These are phyloP conservation scores for Polyommatus iphigenia DNA, from an alignment of 2,888 invertebrate species.

Conservation along the genomic window DNA sequence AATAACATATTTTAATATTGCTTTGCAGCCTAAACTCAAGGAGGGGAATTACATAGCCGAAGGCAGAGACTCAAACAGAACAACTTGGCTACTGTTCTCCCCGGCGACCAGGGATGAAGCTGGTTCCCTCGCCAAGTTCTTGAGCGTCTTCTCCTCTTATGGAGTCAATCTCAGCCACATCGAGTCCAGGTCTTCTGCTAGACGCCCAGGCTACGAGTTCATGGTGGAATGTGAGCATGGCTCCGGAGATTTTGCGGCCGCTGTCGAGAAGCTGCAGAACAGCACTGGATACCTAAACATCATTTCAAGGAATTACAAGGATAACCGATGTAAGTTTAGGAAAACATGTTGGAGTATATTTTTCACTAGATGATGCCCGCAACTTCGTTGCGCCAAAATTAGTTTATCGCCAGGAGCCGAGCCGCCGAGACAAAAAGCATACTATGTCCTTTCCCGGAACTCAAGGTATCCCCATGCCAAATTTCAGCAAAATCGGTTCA, in stretches of 20 bases:
- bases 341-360: neutral
- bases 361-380: neutral
- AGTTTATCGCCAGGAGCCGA: too few relatives aligned
- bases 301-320: conserved; percentile 92
- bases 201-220: conserved; percentile 93
- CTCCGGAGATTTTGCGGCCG: conserved; percentile 86
- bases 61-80: conserved; percentile 86
- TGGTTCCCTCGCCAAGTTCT: conserved; percentile 92
- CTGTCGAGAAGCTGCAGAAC: conserved; percentile 86
- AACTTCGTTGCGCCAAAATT: too few relatives aligned
- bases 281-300: conserved; percentile 90
- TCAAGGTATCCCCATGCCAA: too few relatives aligned
- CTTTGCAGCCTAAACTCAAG: conserved; percentile 86
- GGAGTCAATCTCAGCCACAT: conserved; percentile 94
- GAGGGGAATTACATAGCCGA: conserved; percentile 91
- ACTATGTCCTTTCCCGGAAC: too few relatives aligned
- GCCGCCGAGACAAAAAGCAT: too few relatives aligned
- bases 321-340: conserved; percentile 83
- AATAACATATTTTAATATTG: conserved; percentile 3
- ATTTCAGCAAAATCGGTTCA: too few relatives aligned
- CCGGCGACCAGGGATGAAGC: conserved; percentile 89
- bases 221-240: conserved; percentile 94
- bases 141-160: conserved; percentile 92
- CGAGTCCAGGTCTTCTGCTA: conserved; percentile 92
- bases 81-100: conserved; percentile 92